These are phyloP conservation scores for Brachyopa scutellaris DNA, from an alignment of 2,888 invertebrate genomes.

Conservation along the genomic window DNA sequence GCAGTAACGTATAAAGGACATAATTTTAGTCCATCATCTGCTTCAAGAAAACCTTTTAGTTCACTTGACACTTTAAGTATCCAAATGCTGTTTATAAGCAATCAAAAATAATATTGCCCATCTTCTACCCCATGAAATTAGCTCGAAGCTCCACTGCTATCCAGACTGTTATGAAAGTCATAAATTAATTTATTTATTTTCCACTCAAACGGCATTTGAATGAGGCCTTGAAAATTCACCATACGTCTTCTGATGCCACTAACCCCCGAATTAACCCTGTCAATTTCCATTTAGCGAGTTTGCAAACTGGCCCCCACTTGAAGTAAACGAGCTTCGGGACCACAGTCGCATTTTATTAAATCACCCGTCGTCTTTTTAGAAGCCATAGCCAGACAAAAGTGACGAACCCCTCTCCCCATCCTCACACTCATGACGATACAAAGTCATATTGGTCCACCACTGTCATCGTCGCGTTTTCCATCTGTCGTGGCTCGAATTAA, in stretches of 20 bases:
- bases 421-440: slow-evolving; percentile 14
- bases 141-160: too few relatives aligned
- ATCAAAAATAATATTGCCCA: too few relatives aligned
- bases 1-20: too few relatives aligned
- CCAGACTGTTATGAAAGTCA: too few relatives aligned
- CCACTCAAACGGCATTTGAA: slow-evolving; percentile 15
- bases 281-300: slow-evolving; percentile 50
- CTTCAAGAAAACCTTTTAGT: too few relatives aligned
- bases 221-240: slow-evolving; percentile 24
- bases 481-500: slow-evolving; percentile 41
- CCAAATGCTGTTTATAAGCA: too few relatives aligned
- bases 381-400: slow-evolving; percentile 22
- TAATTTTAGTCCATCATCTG: too few relatives aligned
- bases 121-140: too few relatives aligned
- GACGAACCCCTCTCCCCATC: background rate
- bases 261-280: slow-evolving; percentile 62
- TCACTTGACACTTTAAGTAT: too few relatives aligned
- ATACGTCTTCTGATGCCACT: slow-evolving; percentile 25
- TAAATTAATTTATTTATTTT: slow-evolving; percentile 40
- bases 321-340: slow-evolving; percentile 19
- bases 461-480: slow-evolving; percentile 38
- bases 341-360: slow-evolving; percentile 46
- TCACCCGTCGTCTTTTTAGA: slow-evolving; percentile 32
- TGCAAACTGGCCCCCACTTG: slow-evolving; percentile 58
- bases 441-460: slow-evolving; percentile 4